Conservation (phyloP, 2,797 vertebrate genomes). For the Champsocephalus esox region DNA sequence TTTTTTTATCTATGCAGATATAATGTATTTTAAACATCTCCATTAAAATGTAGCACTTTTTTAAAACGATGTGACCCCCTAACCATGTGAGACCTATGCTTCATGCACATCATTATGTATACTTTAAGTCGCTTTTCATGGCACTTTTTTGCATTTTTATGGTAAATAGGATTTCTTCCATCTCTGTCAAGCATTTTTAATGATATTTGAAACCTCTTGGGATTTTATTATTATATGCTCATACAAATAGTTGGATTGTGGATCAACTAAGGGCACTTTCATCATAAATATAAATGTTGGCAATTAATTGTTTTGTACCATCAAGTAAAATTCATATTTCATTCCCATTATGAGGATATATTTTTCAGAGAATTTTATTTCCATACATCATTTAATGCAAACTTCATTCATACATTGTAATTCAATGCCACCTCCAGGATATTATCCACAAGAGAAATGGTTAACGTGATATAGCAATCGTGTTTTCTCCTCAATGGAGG, state of each 20-base stretch:
- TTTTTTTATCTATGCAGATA: neutral
- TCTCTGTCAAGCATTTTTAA: neutral
- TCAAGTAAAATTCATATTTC: neutral
- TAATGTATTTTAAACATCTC: no score
- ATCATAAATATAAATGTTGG: neutral
- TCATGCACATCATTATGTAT: neutral
- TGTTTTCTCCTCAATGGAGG: conserved; percentile 27
- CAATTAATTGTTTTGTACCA: neutral
- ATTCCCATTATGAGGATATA: neutral
- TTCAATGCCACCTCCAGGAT: conserved; percentile 22
- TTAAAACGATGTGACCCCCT: no score
- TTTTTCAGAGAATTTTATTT: no score
- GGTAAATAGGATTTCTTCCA: neutral
- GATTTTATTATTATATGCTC: no score
- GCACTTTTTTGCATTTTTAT: neutral
- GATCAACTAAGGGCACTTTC: neutral
- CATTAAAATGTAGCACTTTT: neutral
- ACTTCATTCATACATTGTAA: conserved; percentile 23
- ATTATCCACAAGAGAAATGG: conserved; percentile 28
- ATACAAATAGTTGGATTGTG: neutral
- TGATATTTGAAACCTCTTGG: no score
- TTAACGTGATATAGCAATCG: conserved; percentile 26
- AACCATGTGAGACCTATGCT: neutral
- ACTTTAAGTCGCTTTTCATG: neutral
- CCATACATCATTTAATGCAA: conserved; percentile 17